Conservation (phyloP, 2,113 vertebrate genomes). For the Sturnus vulgaris region DNA sequence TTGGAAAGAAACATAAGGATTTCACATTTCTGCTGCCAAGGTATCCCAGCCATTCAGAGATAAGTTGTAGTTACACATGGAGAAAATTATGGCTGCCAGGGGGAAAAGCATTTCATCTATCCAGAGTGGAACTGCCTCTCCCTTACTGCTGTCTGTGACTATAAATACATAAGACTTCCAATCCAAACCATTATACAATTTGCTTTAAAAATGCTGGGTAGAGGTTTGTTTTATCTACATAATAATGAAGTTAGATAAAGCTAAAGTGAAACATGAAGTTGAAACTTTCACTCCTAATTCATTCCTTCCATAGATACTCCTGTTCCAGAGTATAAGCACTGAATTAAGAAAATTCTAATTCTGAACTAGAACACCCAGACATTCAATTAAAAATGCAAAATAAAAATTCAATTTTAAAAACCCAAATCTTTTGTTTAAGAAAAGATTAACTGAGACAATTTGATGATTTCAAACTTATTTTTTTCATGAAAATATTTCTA, state of each 20-base stretch:
- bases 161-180: background rate
- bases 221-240: background rate
- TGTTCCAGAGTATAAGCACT: background rate
- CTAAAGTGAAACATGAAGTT: background rate
- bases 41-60: background rate
- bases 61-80: background rate
- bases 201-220: background rate
- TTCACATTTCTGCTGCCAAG: background rate
- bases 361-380: background rate
- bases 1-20: background rate
- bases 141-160: background rate
- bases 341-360: background rate
- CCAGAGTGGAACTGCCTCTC: background rate
- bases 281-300: background rate
- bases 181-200: background rate
- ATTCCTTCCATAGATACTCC: background rate
- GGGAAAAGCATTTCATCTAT: background rate
- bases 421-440: background rate
- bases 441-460: slow-evolving; percentile 2
- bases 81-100: background rate
- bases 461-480: background rate
- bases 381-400: background rate
- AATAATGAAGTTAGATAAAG: background rate
- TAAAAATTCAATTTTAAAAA: too few relatives aligned
- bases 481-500: background rate